phyloP scores from a whole-genome alignment of 2,113 vertebrate species.

The Pyxicephalus adspersus region DNA sequence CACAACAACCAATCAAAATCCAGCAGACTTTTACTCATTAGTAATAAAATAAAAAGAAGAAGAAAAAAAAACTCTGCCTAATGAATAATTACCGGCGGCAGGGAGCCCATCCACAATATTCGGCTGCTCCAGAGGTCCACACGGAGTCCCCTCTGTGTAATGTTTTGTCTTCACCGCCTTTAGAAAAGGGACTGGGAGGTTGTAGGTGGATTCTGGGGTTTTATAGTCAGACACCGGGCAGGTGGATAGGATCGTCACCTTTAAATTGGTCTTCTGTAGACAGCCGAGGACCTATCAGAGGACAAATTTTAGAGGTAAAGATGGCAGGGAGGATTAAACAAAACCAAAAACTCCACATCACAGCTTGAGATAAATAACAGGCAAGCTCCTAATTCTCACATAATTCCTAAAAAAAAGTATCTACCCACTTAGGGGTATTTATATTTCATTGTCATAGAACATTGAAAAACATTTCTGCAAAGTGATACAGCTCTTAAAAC shows the following conservation, averaged over 20 bases:
- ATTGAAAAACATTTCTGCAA: too few relatives aligned
- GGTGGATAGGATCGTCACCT: constrained; percentile 84
- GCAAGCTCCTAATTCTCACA: too few relatives aligned
- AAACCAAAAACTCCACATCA: too few relatives aligned
- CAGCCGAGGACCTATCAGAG: constrained; percentile 81
- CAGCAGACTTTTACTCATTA: neutral
- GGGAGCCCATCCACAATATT: constrained; percentile 88
- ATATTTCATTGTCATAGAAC: too few relatives aligned
- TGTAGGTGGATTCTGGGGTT: constrained; percentile 77
- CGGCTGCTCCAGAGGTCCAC: constrained; percentile 85
- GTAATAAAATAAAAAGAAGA: too few relatives aligned
- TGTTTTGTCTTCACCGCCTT: constrained; percentile 80
- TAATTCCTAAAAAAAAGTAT: too few relatives aligned
- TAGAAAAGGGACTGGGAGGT: constrained; percentile 82
- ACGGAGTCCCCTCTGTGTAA: constrained; percentile 69
- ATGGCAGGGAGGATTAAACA: too few relatives aligned
- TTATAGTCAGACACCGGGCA: constrained; percentile 86
- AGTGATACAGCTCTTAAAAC: too few relatives aligned
- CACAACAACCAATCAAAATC: neutral
- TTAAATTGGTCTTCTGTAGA: constrained; percentile 74
- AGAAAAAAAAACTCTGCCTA: too few relatives aligned
- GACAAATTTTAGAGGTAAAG: neutral
- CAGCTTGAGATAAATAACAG: too few relatives aligned
- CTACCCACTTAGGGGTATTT: too few relatives aligned
- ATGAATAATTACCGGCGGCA: constrained; percentile 85